phyloP scores from a whole-genome alignment of 1,140 invertebrate genomes.

The Heliconius hermathena region DNA sequence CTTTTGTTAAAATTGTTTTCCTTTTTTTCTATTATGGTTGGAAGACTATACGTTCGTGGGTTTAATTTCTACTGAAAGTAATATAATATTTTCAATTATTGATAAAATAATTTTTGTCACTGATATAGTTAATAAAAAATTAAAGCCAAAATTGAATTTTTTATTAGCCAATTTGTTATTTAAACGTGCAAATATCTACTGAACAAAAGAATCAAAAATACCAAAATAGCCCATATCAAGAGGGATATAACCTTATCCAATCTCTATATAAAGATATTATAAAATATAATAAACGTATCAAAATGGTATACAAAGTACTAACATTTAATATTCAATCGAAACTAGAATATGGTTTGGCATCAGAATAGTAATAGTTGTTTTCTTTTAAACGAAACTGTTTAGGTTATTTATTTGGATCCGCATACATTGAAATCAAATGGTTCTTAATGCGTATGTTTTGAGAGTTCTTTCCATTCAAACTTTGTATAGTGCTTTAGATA shows the following conservation, averaged over 20 bases:
- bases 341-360: background rate
- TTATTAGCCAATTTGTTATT: no score
- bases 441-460: background rate
- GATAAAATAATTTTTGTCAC: no score
- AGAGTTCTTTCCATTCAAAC: background rate
- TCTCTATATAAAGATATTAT: background rate
- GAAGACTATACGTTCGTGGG: no score
- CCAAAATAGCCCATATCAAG: background rate
- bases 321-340: background rate
- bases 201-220: no score
- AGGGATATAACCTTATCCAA: background rate
- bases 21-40: no score
- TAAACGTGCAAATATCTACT: no score
- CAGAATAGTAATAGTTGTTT: slow-evolving; percentile 11
- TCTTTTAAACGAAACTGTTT: background rate
- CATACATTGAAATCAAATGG: background rate
- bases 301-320: background rate
- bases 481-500: background rate
- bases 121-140: no score
- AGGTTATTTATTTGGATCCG: background rate
- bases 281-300: background rate
- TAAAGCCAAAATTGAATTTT: no score
- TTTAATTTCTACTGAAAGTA: no score
- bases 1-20: no score
- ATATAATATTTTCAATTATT: no score